A percentile compares a stretch with the other conserved stretches of the same genome.
Conservation (phyloP, 2,888 invertebrate genomes). For the Drosophila mimica region DNA sequence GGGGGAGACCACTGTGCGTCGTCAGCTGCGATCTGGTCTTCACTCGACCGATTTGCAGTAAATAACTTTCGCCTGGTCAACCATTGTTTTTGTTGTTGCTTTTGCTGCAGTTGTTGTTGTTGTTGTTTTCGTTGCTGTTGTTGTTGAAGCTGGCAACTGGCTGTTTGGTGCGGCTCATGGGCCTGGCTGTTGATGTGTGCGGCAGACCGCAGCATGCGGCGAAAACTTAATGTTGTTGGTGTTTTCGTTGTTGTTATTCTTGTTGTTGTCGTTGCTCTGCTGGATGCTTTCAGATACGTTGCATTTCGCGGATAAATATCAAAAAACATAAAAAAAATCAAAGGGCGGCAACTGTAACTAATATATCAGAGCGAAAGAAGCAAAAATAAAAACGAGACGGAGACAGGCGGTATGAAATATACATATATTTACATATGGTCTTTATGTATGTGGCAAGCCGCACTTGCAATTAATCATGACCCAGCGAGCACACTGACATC, state of each 20-base stretch:
- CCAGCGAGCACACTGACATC: constrained; percentile 1
- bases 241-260: constrained; percentile 13
- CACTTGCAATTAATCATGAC: constrained; percentile 14
- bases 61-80: constrained; percentile 73
- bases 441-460: not conserved
- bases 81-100: constrained; percentile 45
- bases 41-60: constrained; percentile 73
- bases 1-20: not conserved
- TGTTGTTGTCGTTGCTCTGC: constrained; percentile 31
- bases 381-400: not conserved
- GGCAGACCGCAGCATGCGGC: constrained; percentile 77
- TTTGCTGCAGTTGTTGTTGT: constrained; percentile 18
- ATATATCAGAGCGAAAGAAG: constrained; percentile 58
- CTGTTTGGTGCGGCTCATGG: constrained; percentile 34
- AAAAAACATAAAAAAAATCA: constrained; percentile 22
- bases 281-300: constrained; percentile 35
- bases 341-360: constrained; percentile 67
- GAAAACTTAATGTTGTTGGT: constrained; percentile 35
- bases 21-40: constrained; percentile 58
- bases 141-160: constrained; percentile 28
- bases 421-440: not conserved
- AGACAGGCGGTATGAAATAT: constrained; percentile 24
- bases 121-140: not conserved
- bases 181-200: constrained; percentile 74
- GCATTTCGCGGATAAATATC: constrained; percentile 57